Base-by-base conservation (phyloP, 2,113 vertebrate genomes). In the Gorsachius goisagi region DNA sequence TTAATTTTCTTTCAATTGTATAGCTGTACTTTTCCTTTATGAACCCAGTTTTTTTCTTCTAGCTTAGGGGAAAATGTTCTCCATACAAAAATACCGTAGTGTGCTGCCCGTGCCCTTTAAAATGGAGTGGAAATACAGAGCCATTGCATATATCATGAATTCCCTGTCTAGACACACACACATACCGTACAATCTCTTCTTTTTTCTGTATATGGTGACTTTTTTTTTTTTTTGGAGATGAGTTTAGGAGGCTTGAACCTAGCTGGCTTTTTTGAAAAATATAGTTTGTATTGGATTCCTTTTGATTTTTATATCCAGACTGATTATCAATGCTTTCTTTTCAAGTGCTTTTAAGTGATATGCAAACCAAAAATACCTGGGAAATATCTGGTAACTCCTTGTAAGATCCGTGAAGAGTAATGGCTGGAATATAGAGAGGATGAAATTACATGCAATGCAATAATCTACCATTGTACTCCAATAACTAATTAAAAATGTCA, bases 71-170 rank as follows among this genome's bases (percentile, higher is more conserved):
- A 47, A 86, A 56, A 9, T 20, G 16, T 33, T 78, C 0, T 0
- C 20, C 0, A 0, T 30, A 52, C 6, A 45, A 75, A 93, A 85
- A 11, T 56, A 44, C 21, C 0, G 0, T 20, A 44, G 33, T 8
- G 26, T 26, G 8, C 75, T 88, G 72, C 15, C n/a, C 0, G 0
- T 52, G 12, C 11, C 5, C 53, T 47, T 83, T 45, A 83, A 90
- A 93, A 77, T 0, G 0, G 35, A 83, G 15, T 45, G 37, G 62
- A 71, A 85, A 81, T 68, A 39, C 44, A 60, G 30, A 84, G 14
- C 44, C 6, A 15, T 59, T 0, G 0, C 0, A 3, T 64, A 19
- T 18, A 15, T 86, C 23, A 32, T 15, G 9, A 83, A 35, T 83
- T 85, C n/a, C 19, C 47, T n/a, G 5, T 44, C 11, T 37, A 56